Evolutionary conservation across 1,140 invertebrate species (phyloP), one percentile per base, ranked within the genome.

Genomic region (Heliothis subflexa): DNA sequence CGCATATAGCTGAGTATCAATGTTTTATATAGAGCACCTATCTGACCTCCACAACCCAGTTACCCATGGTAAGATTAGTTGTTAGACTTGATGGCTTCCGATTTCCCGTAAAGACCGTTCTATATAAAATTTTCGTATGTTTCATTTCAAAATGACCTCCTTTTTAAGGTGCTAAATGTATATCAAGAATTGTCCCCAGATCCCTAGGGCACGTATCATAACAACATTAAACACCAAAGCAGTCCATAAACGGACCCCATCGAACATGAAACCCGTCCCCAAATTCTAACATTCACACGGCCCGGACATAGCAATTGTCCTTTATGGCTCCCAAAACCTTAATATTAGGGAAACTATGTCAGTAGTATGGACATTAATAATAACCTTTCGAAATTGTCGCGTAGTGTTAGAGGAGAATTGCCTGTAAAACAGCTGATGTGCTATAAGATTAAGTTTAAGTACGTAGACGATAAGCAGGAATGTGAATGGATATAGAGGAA

Each of bases 301-400:
- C 45, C 61, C 33, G 61, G 16, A 45, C 61, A 64, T 47, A 64
- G 61, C 61, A 64, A 64, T 64, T 64, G 61, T 64, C 61, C 33
- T 64, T 64, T 64, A 64, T 64, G 61, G 16, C 7, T 33, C 11
- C 61, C 33, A n/a, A 16, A 64, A 64, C 61, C 61, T 64, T 64
- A 64, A 64, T 64, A 64, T 64, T 64, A 64, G 16, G 40, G 61
- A 18, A 64, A 64, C 61, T 64, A 64, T 47, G 45, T 64, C 61
- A 45, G 14, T 2, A 18, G 61, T 47, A 33, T 64, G 33, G 45
- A n/a, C 40, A 47, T 64, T 64, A 64, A 18, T 64, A 64, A 64
- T 47, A 64, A 45, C 16, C 61, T 47, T 47, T n/a, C n/a, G 33
- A 64, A 47, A 18, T 40, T 45, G 13, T 64, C n/a, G 25, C 4